Base-by-base conservation (phyloP, 2,113 vertebrate species). In the Tichodroma muraria region DNA sequence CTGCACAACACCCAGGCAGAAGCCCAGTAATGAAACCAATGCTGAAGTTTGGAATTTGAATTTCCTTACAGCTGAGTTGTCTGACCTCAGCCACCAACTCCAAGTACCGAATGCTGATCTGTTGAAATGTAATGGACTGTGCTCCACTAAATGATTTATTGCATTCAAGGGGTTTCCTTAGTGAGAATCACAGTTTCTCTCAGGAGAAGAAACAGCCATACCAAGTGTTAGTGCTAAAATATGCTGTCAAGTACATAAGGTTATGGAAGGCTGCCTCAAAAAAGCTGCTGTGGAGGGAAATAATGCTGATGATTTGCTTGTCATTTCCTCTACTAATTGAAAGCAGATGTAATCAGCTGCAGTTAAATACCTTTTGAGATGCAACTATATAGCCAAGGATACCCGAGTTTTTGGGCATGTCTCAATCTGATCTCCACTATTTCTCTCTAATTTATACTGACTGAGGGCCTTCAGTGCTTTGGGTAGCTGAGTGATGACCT, bases 141-240 rank as follows among this genome's bases (percentile, higher is more conserved):
- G n/a, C 44, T 88, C 31, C 52, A 84, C 60, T 40, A 86, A 86
- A 75, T 40, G 42, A 85, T 57, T 89, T 68, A 93, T 64, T 78
- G 27, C 57, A 52, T 86, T 71, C 61, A 68, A 28, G 61, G 18
- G 30, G 42, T 59, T 95, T 88, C 52, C 47, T 91, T 35, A 57
- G 80, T 6, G n/a, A 95, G 80, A 79, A 90, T 90, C 77, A 68
- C 86, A 81, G 65, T 35, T 91, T 89, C 56, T 90, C 37, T 68
- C 60, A 56, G 54, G 44, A 92, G 73, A 24, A 15, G 52, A 69
- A 81, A 68, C 60, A 84, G 53, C 57, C 80, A 44, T 64, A 93
- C 37, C n/a, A 86, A 86, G 69, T 45, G 57, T 52, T 93, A 90
- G 56, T 61, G 72, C 65, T 95, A 86, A 96, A 96, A 93, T 93